Conservation (phyloP, 2,888 invertebrate genomes). For the Incurvaria masculella region DNA sequence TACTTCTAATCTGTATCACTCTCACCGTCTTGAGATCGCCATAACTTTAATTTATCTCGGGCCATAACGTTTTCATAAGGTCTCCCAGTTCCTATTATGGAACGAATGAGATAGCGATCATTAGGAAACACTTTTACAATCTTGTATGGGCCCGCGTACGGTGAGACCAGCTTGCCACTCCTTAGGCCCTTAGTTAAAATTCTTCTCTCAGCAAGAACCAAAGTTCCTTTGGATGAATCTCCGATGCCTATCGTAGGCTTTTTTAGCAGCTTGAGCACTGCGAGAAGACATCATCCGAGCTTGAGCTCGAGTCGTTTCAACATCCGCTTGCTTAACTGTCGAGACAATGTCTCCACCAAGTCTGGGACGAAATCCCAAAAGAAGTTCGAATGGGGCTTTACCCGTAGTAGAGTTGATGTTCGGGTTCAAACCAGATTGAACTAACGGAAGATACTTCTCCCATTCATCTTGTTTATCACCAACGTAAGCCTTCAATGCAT, state of each 20-base stretch:
- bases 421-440: background rate
- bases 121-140: background rate
- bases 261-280: background rate
- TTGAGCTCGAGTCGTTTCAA: background rate
- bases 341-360: background rate
- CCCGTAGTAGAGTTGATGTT: background rate
- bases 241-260: background rate
- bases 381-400: background rate
- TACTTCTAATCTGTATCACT: no score
- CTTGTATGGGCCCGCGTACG: background rate
- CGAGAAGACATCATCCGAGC: background rate
- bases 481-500: slow-evolving; percentile 5
- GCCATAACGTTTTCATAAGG: slow-evolving; percentile 2
- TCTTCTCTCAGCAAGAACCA: slow-evolving; percentile 2
- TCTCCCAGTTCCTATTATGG: background rate
- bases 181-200: background rate
- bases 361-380: background rate
- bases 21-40: background rate
- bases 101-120: background rate
- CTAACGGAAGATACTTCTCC: slow-evolving; percentile 3
- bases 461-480: slow-evolving; percentile 4
- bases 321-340: background rate
- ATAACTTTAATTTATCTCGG: slow-evolving; percentile 1
- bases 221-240: background rate
- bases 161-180: slow-evolving; percentile 1